Conservation (phyloP, 2,113 vertebrate genomes). For the Corydoras maculifer region DNA sequence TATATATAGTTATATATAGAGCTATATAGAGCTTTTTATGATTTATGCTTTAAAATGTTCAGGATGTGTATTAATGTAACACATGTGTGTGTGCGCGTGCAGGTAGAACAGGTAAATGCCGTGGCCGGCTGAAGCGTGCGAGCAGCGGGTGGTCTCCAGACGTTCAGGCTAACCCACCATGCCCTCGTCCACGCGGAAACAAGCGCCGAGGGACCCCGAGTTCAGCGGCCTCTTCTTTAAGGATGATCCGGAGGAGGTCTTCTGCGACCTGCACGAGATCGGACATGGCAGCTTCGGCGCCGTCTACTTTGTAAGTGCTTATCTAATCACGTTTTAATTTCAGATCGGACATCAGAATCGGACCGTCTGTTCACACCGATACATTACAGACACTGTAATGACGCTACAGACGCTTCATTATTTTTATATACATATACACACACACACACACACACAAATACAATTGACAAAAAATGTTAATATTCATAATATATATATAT, state of each 20-base stretch:
- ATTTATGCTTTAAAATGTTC: no score
- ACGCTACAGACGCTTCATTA: no score
- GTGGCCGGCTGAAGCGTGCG: conserved; percentile 56
- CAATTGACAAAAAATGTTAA: no score
- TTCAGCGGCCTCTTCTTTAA: conserved; percentile 70
- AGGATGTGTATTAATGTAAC: no score
- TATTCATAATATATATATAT: no score
- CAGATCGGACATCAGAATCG: no score
- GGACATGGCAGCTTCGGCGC: conserved; percentile 78
- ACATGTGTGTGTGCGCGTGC: conserved; percentile 20
- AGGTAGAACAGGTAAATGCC: conserved; percentile 56
- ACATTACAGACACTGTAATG: no score
- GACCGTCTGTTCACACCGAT: no score
- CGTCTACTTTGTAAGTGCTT: conserved; percentile 72
- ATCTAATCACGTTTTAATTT: neutral
- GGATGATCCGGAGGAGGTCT: conserved; percentile 74
- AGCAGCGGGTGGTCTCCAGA: conserved; percentile 56
- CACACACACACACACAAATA: no score
- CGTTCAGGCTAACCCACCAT: conserved; percentile 63
- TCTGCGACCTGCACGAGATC: conserved; percentile 75
- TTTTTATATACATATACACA: no score
- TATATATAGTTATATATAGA: no score
- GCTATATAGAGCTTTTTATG: no score
- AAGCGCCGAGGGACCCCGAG: conserved; percentile 64
- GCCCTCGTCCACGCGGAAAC: conserved; percentile 72